Base-by-base conservation (phyloP, 53 echinoderm and acorn worm species). In the Crossaster papposus region DNA sequence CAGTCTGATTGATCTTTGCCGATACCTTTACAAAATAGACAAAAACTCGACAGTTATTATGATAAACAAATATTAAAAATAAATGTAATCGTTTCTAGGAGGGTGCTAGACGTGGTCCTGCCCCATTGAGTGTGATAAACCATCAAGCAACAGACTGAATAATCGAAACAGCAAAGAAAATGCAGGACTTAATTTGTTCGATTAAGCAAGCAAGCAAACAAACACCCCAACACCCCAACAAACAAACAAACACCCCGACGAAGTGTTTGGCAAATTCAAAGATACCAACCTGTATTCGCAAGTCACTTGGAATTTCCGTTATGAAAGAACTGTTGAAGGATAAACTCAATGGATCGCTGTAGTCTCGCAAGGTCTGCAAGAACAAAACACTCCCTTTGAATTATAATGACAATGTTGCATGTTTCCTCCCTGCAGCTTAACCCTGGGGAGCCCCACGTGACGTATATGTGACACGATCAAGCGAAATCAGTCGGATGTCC, bases 301-400 rank as follows among this genome's bases (percentile, higher is more conserved):
- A 32, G 34, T 74, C 36, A 85, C 73, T 71, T 32, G 20, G 0
- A 53, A 54, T 29, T 51, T 36, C 76, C 36, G 35, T 24, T 33
- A 54, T n/a, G 74, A 87, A 58, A 1, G 64, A 32, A 12, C 77
- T 5, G 24, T 72, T 36, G 87, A 87, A 87, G 0, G 75, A 54
- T 20, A 87, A 36, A n/a, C 76, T 62, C 17, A 87, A 87, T 2
- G 87, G 87, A 36, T 87, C 62, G 13, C 33, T 77, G 77, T 87
- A 87, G 24, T 62, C 74, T n/a, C 75, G 33, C 87, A 74, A 58
- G 26, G 36, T 63, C 87, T 87, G 63, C 23, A 75, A 86, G 15
- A 31, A 31, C 7, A 36, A 65, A 65, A 37, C 44, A 3, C n/a
- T n/a, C n/a, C n/a, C n/a, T n/a, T n/a, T n/a, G n/a, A n/a, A n/a